Evolutionary conservation across 2,113 vertebrate species (phyloP).

Genomic region (Anas platyrhynchos): DNA sequence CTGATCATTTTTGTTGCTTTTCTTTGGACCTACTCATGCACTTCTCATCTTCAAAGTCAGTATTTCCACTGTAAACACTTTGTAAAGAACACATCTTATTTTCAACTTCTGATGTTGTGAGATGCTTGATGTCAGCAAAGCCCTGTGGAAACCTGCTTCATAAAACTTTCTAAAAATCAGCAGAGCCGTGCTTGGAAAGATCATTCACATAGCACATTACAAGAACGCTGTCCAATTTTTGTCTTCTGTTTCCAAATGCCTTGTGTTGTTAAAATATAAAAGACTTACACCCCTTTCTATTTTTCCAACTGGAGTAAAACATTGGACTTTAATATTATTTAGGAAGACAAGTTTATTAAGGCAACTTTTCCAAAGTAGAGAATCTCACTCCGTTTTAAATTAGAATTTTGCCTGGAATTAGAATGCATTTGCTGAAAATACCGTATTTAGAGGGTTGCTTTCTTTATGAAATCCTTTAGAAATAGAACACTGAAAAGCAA

Average conservation of each 20-base stretch:
- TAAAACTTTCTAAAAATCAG: neutral
- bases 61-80: neutral
- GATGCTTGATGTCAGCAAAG: neutral
- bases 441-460: neutral
- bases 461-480: constrained; percentile 25
- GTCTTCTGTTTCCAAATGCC: neutral
- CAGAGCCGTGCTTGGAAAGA: neutral
- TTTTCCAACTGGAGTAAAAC: neutral
- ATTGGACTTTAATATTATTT: neutral
- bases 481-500: constrained; percentile 13
- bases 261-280: neutral
- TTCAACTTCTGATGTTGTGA: neutral
- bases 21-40: neutral
- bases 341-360: constrained; percentile 15
- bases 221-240: neutral
- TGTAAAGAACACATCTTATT: neutral
- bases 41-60: neutral
- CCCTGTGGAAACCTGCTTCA: neutral
- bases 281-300: neutral
- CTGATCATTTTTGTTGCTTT: neutral
- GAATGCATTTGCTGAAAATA: constrained; percentile 59
- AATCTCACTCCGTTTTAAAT: constrained; percentile 61
- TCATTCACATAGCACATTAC: neutral
- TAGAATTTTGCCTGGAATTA: constrained; percentile 48
- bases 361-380: constrained; percentile 55